These are phyloP conservation scores for Caenorhabditis afra DNA, from an alignment of 2,888 invertebrate species.

Conservation along the genomic window DNA sequence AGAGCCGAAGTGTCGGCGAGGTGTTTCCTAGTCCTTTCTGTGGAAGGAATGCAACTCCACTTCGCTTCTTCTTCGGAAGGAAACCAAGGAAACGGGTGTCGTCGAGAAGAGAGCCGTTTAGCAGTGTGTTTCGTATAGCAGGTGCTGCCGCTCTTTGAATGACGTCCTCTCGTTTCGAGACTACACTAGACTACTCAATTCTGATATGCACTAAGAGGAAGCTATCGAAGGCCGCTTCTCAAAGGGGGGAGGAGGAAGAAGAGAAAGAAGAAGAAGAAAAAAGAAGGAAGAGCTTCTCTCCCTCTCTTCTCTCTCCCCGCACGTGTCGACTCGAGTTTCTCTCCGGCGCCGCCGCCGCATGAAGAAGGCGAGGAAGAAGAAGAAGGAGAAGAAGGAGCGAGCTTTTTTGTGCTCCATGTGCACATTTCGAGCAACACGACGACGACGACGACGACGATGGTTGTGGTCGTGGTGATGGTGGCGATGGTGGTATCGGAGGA, in stretches of 20 bases:
- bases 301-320: constrained; percentile 9
- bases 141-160: neutral
- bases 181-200: constrained; percentile 13
- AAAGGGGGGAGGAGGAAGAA: neutral
- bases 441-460: constrained; percentile 20
- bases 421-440: constrained; percentile 41
- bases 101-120: too few species aligned
- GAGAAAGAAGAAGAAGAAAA: constrained; percentile 1
- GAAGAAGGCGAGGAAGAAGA: neutral
- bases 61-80: neutral
- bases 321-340: constrained; percentile 41
- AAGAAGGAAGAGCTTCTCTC: constrained; percentile 11
- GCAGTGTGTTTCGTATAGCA: constrained; percentile 1
- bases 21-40: neutral
- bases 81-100: neutral
- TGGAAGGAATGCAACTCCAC: neutral
- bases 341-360: neutral
- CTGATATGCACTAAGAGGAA: neutral
- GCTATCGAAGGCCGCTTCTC: neutral
- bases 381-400: constrained; percentile 42
- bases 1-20: too few species aligned
- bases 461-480: constrained; percentile 17
- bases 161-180: neutral
- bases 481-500: constrained; percentile 10
- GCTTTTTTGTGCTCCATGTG: constrained; percentile 55